Conservation (phyloP, 1,140 invertebrate genomes). For the Diorhabda carinulata region DNA sequence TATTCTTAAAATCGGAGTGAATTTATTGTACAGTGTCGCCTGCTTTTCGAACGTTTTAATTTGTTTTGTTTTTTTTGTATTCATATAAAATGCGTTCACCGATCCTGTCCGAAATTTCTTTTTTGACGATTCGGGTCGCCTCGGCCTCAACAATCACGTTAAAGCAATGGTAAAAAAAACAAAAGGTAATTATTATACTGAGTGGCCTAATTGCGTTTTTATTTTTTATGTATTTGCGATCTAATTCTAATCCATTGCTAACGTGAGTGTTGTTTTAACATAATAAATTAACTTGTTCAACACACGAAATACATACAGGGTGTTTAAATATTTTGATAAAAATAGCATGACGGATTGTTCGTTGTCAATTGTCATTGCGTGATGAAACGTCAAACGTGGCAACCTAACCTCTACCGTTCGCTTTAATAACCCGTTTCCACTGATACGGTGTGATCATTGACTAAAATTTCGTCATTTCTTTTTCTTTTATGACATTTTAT, state of each 20-base stretch:
- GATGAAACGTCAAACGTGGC: too few relatives aligned
- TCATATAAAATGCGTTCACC: conserved; percentile 29
- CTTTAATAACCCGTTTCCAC: too few relatives aligned
- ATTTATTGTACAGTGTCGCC: conserved; percentile 17
- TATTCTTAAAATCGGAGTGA: conserved; percentile 31
- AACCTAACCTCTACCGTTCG: too few relatives aligned
- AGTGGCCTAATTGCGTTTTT: conserved; percentile 34
- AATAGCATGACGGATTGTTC: too few relatives aligned
- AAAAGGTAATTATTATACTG: conserved; percentile 37
- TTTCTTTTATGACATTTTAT: too few relatives aligned
- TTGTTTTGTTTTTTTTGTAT: conserved; percentile 26
- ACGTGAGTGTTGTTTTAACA: conserved; percentile 40
- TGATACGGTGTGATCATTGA: too few relatives aligned
- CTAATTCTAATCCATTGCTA: conserved; percentile 45
- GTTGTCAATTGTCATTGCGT: too few relatives aligned
- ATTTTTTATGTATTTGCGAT: conserved; percentile 24
- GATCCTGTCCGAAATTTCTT: conserved; percentile 29
- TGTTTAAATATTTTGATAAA: too few relatives aligned
- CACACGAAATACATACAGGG: too few relatives aligned
- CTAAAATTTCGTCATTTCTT: too few relatives aligned
- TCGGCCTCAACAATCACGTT: conserved; percentile 40
- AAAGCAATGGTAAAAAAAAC: conserved; percentile 35
- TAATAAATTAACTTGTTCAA: background rate
- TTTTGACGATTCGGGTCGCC: conserved; percentile 23
- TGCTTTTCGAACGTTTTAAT: conserved; percentile 24